Conservation (phyloP, 30 jellyfish, hydroid and myxozoan species). For the Pseudorhiza aurosa region DNA sequence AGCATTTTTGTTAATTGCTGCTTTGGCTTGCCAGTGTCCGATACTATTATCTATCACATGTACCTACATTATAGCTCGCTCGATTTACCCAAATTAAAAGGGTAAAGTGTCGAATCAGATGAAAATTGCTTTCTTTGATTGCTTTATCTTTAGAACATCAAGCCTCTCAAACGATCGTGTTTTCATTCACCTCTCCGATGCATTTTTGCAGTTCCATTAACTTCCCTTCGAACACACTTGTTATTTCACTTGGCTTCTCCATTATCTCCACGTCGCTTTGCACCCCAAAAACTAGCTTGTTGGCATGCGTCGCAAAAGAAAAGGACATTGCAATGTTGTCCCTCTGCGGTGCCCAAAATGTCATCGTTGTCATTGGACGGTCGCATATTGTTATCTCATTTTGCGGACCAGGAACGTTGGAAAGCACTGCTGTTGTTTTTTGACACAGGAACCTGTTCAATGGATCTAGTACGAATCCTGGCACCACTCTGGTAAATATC, state of each 20-base stretch:
- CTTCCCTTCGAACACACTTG: constrained; percentile 44
- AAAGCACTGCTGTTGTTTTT: constrained; percentile 78
- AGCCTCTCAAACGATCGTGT: neutral
- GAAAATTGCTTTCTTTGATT: too few species aligned
- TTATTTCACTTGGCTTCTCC: constrained; percentile 66
- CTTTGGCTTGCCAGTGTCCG: too few species aligned
- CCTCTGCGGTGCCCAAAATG: constrained; percentile 94
- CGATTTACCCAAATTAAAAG: too few species aligned
- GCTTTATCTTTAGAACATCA: too few species aligned
- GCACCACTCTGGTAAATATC: constrained; percentile 54
- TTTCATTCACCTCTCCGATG: constrained; percentile 4
- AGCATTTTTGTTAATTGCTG: too few species aligned
- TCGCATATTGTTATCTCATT: constrained; percentile 48
- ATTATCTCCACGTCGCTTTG: constrained; percentile 58
- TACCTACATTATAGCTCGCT: too few species aligned
- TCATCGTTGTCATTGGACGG: constrained; percentile 49
- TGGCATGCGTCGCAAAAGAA: constrained; percentile 69
- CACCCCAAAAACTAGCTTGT: constrained; percentile 66
- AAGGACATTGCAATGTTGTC: constrained; percentile 80
- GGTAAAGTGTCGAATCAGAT: too few species aligned
- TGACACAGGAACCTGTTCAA: constrained; percentile 59
- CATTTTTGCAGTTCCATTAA: constrained; percentile 26
- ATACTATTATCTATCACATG: too few species aligned
- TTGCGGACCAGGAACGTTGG: constrained; percentile 91
- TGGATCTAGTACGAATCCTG: constrained; percentile 50